Evolutionary conservation across 2,888 invertebrate genomes (phyloP).

Genomic region (Steinernema carpocapsae): DNA sequence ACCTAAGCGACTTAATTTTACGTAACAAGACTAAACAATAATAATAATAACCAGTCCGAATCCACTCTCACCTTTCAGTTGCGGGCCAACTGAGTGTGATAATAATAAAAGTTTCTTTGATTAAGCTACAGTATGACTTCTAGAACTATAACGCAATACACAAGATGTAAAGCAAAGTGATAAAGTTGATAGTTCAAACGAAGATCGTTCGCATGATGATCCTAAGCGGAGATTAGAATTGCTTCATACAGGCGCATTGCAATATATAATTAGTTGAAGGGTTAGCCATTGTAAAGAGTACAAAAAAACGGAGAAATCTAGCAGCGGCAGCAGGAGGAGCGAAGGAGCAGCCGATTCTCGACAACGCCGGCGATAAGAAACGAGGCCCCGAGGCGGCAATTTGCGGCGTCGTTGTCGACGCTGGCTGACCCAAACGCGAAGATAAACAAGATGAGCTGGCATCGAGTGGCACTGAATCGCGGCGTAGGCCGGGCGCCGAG

Average conservation of each 20-base stretch:
- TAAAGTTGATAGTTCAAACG: too few relatives aligned
- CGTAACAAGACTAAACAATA: too few relatives aligned
- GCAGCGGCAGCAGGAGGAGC: constrained; percentile 1
- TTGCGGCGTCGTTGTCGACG: constrained; percentile 2
- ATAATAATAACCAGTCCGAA: too few relatives aligned
- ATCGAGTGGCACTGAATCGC: constrained; percentile 33
- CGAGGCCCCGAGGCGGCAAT: constrained; percentile 30
- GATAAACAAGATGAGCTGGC: constrained; percentile 27
- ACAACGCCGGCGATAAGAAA: constrained; percentile 4
- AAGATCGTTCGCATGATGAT: too few relatives aligned
- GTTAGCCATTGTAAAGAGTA: background rate
- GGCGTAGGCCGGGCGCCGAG: background rate
- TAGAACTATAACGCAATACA: too few relatives aligned
- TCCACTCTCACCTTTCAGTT: too few relatives aligned
- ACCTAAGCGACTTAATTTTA: too few relatives aligned
- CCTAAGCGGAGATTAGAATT: constrained; percentile 1
- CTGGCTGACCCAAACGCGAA: constrained; percentile 14
- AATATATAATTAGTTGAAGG: too few relatives aligned
- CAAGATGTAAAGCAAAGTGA: too few relatives aligned
- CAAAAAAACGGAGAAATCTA: background rate
- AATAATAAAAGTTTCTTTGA: too few relatives aligned
- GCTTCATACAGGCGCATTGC: background rate
- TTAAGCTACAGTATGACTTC: too few relatives aligned
- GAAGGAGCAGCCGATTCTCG: constrained; percentile 7
- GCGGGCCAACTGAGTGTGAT: too few relatives aligned